Base-by-base conservation (phyloP, 2,797 vertebrate genomes). In the Argya squamiceps region DNA sequence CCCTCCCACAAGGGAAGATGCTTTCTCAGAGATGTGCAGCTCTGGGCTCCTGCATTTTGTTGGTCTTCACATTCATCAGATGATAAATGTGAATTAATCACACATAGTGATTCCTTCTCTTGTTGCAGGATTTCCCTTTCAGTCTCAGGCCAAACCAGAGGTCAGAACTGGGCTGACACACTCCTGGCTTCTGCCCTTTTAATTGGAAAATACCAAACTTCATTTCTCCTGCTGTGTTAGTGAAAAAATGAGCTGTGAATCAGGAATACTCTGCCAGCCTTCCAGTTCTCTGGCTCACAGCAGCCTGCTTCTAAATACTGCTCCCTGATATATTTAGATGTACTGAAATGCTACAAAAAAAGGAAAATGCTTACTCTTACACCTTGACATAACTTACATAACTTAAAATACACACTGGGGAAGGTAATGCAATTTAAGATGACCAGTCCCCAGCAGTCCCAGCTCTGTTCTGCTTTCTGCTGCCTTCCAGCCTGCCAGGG, bases 301-400 rank as follows among this genome's bases (percentile, higher is more conserved):
- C 10, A 8, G 64, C 49, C 56, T 93, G 68, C 39, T 62, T 74
- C 32, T 76, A 92, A 81, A 84, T 46, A 15, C 56, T 74, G 88
- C 64, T 84, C 39, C 12, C 24, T 82, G 84, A 64, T 92, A 91
- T 84, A 96, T 94, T 92, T 89, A 92, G 93, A 89, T 77, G 44
- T 59, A 60, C 78, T 21, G 37, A 89, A 94, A 92, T 70, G 78
- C 86, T 89, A 70, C 67, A 94, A 92, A 88, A 70, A 64, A 53
- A 46, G 6, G 23, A 62, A 58, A 9, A 88, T 88, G 84, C 89
- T 96, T 96, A 92, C 80, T 77, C 59, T 73, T 73, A 47, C 37
- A 74, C 70, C 75, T 84, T 88, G 74, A 60, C 64, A 43, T 79
- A 77, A 58, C 60, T 87, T 87, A 89, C 60, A 43, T 79, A 77